Evolutionary conservation across 1,140 invertebrate species (phyloP), one percentile per base, ranked within the genome.

Genomic region (Babylonia areolata): DNA sequence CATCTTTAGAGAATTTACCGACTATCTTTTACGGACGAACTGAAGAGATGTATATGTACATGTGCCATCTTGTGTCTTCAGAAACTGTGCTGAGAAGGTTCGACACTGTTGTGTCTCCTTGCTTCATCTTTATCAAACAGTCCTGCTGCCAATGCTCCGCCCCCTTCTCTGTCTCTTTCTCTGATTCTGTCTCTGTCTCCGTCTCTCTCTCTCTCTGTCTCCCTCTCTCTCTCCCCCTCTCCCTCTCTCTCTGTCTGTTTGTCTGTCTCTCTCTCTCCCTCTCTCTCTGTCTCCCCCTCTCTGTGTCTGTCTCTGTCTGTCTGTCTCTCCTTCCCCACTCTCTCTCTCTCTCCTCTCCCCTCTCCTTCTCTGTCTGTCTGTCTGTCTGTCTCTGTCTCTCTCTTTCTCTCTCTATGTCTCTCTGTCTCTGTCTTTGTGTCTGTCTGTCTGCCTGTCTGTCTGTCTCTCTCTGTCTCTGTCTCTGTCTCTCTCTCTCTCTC

Each of bases 371-470:
- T 58, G 3, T 58, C 51, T 54, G n/a, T 54, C 80, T 81, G n/a
- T 33, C 51, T 81, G 40, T 54, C 51, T 35, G n/a, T 54, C 80
- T 54, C 51, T 33, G n/a, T 54, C 80, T 54, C 51, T 35, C 51
- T 54, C 80, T 54, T 35, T 33, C 64, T 73, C 69, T 3, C 28
- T 37, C 15, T 46, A 46, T 46, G 15, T 23, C 58, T 51, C 51
- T 54, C 31, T 54, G n/a, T 51, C 46, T 51, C 80, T 81, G 28
- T 33, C 46, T 81, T 42, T 51, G 28, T 35, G 28, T 51, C 80
- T 51, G 28, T 33, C 46, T 51, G 40, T 6, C 46, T 35, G n/a
- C 23, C 80, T 54, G 35, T 33, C 64, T 73, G 37, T 35, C 28
- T 73, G 11, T 73, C 33, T 84, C 37, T 39, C 46, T 1, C 64